phyloP scores from a whole-genome alignment of 2,888 invertebrate species.

The Polydrusus cervinus region DNA sequence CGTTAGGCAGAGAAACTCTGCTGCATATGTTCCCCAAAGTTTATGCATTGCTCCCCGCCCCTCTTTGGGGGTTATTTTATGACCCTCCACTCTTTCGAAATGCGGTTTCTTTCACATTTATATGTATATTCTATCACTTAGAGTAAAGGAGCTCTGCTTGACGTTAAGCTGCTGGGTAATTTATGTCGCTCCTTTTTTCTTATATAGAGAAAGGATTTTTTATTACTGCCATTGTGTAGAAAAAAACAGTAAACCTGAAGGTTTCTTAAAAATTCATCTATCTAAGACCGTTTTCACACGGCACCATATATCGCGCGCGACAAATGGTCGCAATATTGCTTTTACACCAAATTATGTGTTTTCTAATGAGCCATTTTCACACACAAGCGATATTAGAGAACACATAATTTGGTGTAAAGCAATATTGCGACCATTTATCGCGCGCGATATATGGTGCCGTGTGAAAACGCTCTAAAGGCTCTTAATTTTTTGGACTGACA shows the following conservation, averaged over 20 bases:
- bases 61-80: slow-evolving; percentile 37
- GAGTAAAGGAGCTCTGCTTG: slow-evolving; percentile 51
- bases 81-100: slow-evolving; percentile 43
- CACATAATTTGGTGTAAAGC: too few relatives aligned
- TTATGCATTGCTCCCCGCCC: slow-evolving; percentile 33
- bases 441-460: too few relatives aligned
- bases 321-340: too few relatives aligned
- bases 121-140: slow-evolving; percentile 55
- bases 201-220: slow-evolving; percentile 9
- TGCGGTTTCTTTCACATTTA: slow-evolving; percentile 53
- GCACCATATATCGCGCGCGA: too few relatives aligned
- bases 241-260: not conserved
- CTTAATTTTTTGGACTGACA: too few relatives aligned
- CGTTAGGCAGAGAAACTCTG: slow-evolving; percentile 31
- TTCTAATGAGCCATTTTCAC: too few relatives aligned
- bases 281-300: too few relatives aligned
- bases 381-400: too few relatives aligned
- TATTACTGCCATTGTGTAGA: not conserved
- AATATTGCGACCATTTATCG: too few relatives aligned
- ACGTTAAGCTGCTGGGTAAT: slow-evolving; percentile 38
- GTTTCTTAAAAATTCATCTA: too few relatives aligned
- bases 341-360: too few relatives aligned
- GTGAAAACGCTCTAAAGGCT: too few relatives aligned
- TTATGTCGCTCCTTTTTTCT: slow-evolving; percentile 21
- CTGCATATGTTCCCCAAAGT: slow-evolving; percentile 39